Base-by-base conservation (phyloP, 2,888 invertebrate species). In the Diarsia mendica region DNA sequence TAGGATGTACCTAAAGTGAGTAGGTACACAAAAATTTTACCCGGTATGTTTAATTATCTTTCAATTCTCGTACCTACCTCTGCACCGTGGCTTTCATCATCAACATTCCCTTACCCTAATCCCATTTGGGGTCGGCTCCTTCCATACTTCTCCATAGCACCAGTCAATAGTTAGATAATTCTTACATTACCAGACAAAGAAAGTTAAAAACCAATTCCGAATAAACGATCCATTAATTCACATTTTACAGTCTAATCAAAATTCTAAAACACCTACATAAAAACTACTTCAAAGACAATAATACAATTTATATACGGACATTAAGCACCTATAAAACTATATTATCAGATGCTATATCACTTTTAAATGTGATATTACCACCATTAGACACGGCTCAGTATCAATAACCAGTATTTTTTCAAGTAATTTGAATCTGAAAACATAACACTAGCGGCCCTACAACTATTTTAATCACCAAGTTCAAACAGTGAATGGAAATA, bases 401-500 rank as follows among this genome's bases (percentile, higher is more conserved):
- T n/a, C n/a, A n/a, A n/a, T n/a, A n/a, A n/a, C n/a, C n/a, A n/a
- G 48, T 67, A 64, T 60, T 69, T 67, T 67, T 69, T 48, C 1
- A 18, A 63, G 51, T 48, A 20, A 67, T 72, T 49, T 53, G 39
- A 18, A 28, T 13, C 6, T 51, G 53, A 44, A 83, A 73, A 65
- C 53, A 4, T 8, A 55, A 33, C 1, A 15, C 15, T n/a, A 13
- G 39, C 13, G 28, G 1, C 44, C 53, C 73, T 61, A 15, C 3
- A 64, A 55, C 13, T n/a, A 68, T 70, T 78, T 79, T 53, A 64
- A 64, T 33, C 33, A 55, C n/a, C 11, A 46, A 65, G 67, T 68
- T 66, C 74, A 74, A 79, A 79, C 79, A 46, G n/a, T 23, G 1
- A 44, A 46, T 13, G 3, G 49, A 48, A 64, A 13, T 70, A 63